phyloP scores from a whole-genome alignment of 2,888 invertebrate genomes.

The Ctena decussata region DNA sequence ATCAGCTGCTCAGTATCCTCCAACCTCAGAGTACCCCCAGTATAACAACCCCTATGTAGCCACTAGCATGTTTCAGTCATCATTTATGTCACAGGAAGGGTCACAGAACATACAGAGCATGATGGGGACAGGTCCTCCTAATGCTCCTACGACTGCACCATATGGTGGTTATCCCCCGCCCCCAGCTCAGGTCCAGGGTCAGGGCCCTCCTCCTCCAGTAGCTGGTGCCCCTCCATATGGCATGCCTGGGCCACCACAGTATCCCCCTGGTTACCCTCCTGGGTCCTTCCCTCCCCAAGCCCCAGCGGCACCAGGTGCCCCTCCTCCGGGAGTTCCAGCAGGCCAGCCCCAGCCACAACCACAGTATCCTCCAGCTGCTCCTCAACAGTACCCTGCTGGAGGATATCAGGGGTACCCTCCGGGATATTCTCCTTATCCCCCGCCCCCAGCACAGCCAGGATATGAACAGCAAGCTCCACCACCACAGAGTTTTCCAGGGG shows the following conservation, averaged over 20 bases:
- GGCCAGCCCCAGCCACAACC: constrained; percentile 53
- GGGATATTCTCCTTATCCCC: not conserved
- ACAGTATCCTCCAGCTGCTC: constrained; percentile 26
- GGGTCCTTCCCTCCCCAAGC: constrained; percentile 38
- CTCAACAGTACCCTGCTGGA: constrained; percentile 40
- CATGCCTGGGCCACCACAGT: constrained; percentile 61
- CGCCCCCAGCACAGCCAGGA: constrained; percentile 24
- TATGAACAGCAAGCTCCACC: constrained; percentile 22
- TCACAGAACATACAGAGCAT: constrained; percentile 83
- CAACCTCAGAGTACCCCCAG: constrained; percentile 51
- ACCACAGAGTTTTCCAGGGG: constrained; percentile 29
- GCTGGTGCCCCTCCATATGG: constrained; percentile 48
- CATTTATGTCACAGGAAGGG: constrained; percentile 85
- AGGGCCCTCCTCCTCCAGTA: constrained; percentile 39
- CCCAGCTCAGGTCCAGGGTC: constrained; percentile 48
- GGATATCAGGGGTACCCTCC: constrained; percentile 14
- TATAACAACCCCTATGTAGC: constrained; percentile 85
- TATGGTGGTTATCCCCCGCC: constrained; percentile 57
- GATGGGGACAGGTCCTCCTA: constrained; percentile 74
- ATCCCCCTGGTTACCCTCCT: constrained; percentile 48
- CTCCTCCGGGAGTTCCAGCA: constrained; percentile 42
- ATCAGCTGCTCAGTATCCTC: constrained; percentile 36
- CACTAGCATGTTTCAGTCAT: constrained; percentile 82
- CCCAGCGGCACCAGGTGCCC: constrained; percentile 46
- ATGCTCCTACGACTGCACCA: constrained; percentile 33